phyloP scores from a whole-genome alignment of 2,113 vertebrate genomes.

The Aleadryas rufinucha region DNA sequence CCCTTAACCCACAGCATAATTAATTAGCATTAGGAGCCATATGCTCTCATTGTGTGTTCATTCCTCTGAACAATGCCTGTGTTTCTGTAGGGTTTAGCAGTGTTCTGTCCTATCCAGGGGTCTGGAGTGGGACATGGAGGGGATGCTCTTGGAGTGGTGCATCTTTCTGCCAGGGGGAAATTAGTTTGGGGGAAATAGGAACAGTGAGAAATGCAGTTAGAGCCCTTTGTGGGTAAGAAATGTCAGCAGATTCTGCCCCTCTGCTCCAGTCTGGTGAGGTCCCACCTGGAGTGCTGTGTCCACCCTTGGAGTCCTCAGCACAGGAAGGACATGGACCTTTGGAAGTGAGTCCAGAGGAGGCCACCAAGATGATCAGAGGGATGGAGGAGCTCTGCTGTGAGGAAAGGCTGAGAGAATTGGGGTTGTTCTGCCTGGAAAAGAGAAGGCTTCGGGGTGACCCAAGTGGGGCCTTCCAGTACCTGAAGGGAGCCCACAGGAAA shows the following conservation, averaged over 20 bases:
- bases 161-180: not conserved
- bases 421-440: not conserved
- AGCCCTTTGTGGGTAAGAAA: not conserved
- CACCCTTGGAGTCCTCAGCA: not conserved
- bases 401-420: not conserved
- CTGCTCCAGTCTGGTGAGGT: not conserved
- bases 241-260: not conserved
- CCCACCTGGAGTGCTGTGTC: not conserved
- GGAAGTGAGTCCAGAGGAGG: not conserved
- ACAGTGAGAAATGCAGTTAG: not conserved
- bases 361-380: not conserved
- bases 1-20: conserved; percentile 25
- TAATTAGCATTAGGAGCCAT: conserved; percentile 35
- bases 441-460: fast-evolving
- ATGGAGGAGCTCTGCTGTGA: not conserved
- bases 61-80: not conserved
- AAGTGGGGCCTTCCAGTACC: fast-evolving
- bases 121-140: fast-evolving
- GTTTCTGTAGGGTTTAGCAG: not conserved
- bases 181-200: not conserved
- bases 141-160: not conserved
- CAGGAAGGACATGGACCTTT: not conserved
- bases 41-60: not conserved
- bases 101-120: not conserved
- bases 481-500: not conserved